Base-by-base conservation (phyloP, 1,140 invertebrate genomes). In the Lordiphosa clarofinis region DNA sequence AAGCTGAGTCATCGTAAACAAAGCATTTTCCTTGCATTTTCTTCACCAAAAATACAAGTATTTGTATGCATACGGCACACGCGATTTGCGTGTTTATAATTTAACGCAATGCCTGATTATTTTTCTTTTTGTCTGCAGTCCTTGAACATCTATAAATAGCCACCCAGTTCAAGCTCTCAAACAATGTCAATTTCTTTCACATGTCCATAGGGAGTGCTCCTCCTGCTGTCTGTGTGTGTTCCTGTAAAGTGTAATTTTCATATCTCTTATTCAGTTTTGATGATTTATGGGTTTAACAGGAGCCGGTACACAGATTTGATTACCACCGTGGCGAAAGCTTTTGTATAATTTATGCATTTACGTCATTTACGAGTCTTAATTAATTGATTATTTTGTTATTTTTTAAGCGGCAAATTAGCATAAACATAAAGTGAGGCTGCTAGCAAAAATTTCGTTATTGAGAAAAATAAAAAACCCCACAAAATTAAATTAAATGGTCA, bases 61-160 rank as follows among this genome's bases (percentile, higher is more conserved):
- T 28, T 28, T 6, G 24, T 56, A 38, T 63, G 33, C 21, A 43
- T 48, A 28, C 40, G 65, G 24, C 46, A 58, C 71, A 82, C 72
- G 76, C 76, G 66, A 75, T 67, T 75, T 67, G 57, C 55, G 66
- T 81, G 67, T 57, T 63, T 71, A 71, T 81, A 75, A 79, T 66
- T 74, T 71, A 74, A 74, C 70, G 70, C 75, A 71, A 56, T 56
- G 52, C 71, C 72, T 79, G 46, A 38, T 50, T 12, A 24, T 38
- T 52, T 64, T 59, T 10, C 28, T 37, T 58, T 35, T 53, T 53
- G 67, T 52, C 35, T 42, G 47, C 10, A 19, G 64, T 67, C 64
- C 64, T 68, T 67, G 64, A 53, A 47, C 31, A 37, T 21, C 64
- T 68, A 68, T 35, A 68, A 68, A 68, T 68, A 68, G 55, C 48